Conservation (phyloP, 2,797 vertebrate genomes). For the Crax fasciolata region DNA sequence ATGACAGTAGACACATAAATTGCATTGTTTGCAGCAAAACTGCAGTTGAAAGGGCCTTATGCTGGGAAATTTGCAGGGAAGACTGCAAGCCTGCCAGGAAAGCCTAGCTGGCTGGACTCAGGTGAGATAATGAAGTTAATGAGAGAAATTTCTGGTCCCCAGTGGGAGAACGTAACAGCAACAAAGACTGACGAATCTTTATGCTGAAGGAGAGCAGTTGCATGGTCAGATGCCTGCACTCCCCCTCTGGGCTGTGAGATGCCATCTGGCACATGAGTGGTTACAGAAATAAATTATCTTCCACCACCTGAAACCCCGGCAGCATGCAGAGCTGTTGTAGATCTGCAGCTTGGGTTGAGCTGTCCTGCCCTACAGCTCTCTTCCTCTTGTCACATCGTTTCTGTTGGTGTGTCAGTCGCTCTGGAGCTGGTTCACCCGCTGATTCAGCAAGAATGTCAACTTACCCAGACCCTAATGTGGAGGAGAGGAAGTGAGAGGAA, state of each 20-base stretch:
- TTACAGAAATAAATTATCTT: neutral
- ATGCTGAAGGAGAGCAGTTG: neutral
- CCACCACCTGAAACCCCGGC: neutral
- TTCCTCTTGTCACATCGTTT: neutral
- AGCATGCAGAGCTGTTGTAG: neutral
- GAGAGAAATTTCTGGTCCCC: neutral
- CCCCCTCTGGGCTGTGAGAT: neutral
- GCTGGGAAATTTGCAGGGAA: neutral
- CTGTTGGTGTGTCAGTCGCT: neutral
- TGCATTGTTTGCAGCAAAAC: neutral
- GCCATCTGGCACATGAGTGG: neutral
- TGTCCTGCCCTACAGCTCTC: neutral
- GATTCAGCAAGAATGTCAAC: neutral
- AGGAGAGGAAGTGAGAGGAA: neutral
- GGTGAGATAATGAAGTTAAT: neutral
- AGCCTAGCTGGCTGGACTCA: neutral
- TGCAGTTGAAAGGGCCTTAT: neutral
- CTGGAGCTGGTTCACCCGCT: neutral
- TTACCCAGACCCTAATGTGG: rapidly evolving
- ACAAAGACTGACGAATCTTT: neutral
- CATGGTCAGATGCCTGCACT: neutral
- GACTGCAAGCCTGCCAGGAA: neutral
- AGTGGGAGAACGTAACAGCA: neutral
- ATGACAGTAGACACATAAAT: neutral
- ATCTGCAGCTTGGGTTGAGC: neutral